These are phyloP conservation scores for Oreotrochilus melanogaster DNA, from an alignment of 2,113 vertebrate genomes.

Conservation along the genomic window DNA sequence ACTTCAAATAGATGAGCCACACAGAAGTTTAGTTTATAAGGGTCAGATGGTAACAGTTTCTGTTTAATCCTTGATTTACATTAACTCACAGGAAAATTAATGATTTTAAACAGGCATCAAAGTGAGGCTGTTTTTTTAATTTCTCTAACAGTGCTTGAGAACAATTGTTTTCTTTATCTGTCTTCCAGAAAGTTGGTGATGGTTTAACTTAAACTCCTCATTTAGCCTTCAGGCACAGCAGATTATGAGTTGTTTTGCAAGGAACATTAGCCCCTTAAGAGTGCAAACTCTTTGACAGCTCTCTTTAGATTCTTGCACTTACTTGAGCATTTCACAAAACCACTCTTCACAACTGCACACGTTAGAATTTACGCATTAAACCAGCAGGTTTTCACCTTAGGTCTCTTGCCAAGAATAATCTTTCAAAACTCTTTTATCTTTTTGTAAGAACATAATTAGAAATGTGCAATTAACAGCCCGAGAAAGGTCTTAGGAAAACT, in stretches of 20 bases:
- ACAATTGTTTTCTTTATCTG: conserved; percentile 67
- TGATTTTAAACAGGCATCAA: conserved; percentile 66
- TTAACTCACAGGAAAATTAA: conserved; percentile 70
- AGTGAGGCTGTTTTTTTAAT: conserved; percentile 5
- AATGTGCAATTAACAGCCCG: conserved; percentile 71
- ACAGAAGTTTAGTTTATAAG: conserved; percentile 63
- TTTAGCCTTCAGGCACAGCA: conserved; percentile 64
- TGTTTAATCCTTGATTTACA: conserved; percentile 72
- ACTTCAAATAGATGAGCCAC: conserved; percentile 58
- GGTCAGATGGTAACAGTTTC: conserved; percentile 62
- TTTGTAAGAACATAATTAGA: conserved; percentile 70
- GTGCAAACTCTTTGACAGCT: conserved; percentile 71
- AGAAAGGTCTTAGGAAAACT: conserved; percentile 56
- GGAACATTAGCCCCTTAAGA: conserved; percentile 38
- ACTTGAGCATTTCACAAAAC: conserved; percentile 64
- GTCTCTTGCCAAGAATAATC: conserved; percentile 76
- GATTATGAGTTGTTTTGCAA: conserved; percentile 61
- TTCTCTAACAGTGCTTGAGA: conserved; percentile 23
- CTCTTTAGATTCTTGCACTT: conserved; percentile 60
- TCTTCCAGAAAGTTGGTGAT: conserved; percentile 56
- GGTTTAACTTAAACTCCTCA: conserved; percentile 57
- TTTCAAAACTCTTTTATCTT: conserved; percentile 68
- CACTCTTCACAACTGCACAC: conserved; percentile 61
- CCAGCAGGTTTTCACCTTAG: conserved; percentile 72
- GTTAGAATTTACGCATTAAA: conserved; percentile 80